phyloP scores from a whole-genome alignment of 2,888 invertebrate genomes.

The Ochropleura leucogaster region DNA sequence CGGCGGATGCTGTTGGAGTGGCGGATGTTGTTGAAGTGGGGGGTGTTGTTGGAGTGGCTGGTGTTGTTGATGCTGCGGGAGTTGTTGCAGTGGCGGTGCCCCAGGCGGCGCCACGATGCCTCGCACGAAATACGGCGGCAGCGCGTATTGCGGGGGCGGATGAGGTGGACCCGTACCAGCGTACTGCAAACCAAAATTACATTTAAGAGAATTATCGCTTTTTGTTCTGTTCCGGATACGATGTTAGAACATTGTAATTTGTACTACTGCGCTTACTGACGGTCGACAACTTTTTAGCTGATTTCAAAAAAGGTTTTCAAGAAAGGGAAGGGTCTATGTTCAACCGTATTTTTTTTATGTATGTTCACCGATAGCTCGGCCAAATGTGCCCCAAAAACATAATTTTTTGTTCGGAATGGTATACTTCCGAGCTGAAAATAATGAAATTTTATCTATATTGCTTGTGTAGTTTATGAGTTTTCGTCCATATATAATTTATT shows the following conservation, averaged over 20 bases:
- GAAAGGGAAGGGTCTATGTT: no score
- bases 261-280: background rate
- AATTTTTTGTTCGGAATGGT: no score
- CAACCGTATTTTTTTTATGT: no score
- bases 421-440: no score
- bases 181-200: conserved; percentile 71
- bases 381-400: no score
- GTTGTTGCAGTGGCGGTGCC: conserved; percentile 61
- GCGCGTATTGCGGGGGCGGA: conserved; percentile 88
- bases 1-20: conserved; percentile 63
- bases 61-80: conserved; percentile 69
- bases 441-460: no score
- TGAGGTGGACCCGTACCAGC: conserved; percentile 87
- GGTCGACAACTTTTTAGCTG: background rate
- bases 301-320: no score
- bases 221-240: background rate
- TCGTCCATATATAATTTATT: no score
- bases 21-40: conserved; percentile 60
- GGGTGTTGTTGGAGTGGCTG: conserved; percentile 66
- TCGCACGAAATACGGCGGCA: conserved; percentile 89
- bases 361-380: no score
- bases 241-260: background rate
- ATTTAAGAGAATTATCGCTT: background rate
- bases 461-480: no score
- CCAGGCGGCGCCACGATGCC: conserved; percentile 79